phyloP scores from a whole-genome alignment of 2,888 invertebrate genomes.

The Tinea pellionella region DNA sequence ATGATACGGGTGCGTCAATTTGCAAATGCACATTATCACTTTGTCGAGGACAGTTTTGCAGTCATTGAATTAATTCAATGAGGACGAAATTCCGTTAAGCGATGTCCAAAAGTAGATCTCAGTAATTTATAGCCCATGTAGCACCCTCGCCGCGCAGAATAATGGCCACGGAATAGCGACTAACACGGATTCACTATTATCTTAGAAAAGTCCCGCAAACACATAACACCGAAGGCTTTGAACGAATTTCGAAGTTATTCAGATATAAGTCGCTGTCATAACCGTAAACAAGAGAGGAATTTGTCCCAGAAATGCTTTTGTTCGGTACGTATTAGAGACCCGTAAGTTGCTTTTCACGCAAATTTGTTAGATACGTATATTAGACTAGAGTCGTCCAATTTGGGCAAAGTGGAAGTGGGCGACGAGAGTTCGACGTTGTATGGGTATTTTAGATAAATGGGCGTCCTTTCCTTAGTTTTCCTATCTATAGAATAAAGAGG shows the following conservation, averaged over 20 bases:
- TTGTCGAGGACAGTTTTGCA: not conserved
- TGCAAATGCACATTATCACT: not conserved
- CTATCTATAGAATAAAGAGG: slow-evolving; percentile 42
- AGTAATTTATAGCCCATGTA: slow-evolving; percentile 6
- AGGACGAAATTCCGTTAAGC: slow-evolving; percentile 13
- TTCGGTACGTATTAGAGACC: slow-evolving; percentile 36
- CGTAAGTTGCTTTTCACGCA: slow-evolving; percentile 57
- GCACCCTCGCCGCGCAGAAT: slow-evolving; percentile 20
- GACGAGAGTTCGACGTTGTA: slow-evolving; percentile 60
- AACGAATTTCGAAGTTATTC: slow-evolving; percentile 35
- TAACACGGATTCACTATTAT: slow-evolving; percentile 35
- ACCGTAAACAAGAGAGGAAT: slow-evolving; percentile 52
- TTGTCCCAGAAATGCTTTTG: slow-evolving; percentile 51
- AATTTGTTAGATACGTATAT: slow-evolving; percentile 58
- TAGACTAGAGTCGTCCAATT: slow-evolving; percentile 60
- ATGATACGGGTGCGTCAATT: not conserved
- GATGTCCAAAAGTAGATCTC: slow-evolving; percentile 15
- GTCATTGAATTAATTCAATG: slow-evolving; percentile 18
- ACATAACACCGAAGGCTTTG: slow-evolving; percentile 31
- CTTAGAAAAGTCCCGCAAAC: slow-evolving; percentile 28
- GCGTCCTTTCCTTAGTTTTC: slow-evolving; percentile 49
- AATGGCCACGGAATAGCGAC: slow-evolving; percentile 21
- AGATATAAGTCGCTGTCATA: slow-evolving; percentile 46
- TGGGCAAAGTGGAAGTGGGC: slow-evolving; percentile 57
- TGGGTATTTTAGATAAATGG: slow-evolving; percentile 65